phyloP scores from a whole-genome alignment of 2,888 invertebrate genomes.

The Callyntrura sp. region DNA sequence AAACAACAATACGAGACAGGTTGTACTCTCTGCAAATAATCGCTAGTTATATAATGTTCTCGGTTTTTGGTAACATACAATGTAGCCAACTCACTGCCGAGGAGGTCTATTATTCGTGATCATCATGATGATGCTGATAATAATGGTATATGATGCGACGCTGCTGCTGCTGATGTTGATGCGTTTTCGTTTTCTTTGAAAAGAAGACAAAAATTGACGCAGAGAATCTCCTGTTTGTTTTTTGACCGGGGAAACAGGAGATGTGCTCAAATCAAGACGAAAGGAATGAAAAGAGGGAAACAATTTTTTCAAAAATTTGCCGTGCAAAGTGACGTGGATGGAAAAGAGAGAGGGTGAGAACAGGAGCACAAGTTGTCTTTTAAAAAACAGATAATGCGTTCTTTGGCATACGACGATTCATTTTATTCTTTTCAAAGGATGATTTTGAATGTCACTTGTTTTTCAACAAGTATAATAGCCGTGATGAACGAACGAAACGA shows the following conservation, averaged over 20 bases:
- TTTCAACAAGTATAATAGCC: not conserved
- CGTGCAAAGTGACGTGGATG: not conserved
- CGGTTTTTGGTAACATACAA: not conserved
- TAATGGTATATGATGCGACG: not conserved
- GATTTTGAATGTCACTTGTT: conserved; percentile 29
- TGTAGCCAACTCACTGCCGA: not conserved
- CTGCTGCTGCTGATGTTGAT: not conserved
- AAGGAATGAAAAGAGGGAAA: conserved; percentile 5
- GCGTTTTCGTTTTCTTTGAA: conserved; percentile 29
- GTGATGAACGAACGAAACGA: conserved; percentile 18
- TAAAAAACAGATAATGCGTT: not conserved
- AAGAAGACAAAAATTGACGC: not conserved
- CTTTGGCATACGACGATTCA: too few relatives aligned
- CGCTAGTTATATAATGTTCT: too few relatives aligned
- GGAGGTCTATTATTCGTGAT: not conserved
- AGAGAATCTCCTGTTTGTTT: not conserved
- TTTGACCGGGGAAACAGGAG: conserved; percentile 68
- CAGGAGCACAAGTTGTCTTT: not conserved
- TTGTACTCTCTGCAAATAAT: too few relatives aligned
- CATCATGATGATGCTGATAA: not conserved
- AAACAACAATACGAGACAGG: not conserved
- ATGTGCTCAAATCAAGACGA: conserved; percentile 71
- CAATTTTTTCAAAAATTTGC: not conserved
- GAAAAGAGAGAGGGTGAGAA: not conserved
- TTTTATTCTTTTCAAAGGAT: not conserved